Evolutionary conservation across 1,140 invertebrate species (phyloP).

Genomic region (Pogonomyrmex barbatus): DNA sequence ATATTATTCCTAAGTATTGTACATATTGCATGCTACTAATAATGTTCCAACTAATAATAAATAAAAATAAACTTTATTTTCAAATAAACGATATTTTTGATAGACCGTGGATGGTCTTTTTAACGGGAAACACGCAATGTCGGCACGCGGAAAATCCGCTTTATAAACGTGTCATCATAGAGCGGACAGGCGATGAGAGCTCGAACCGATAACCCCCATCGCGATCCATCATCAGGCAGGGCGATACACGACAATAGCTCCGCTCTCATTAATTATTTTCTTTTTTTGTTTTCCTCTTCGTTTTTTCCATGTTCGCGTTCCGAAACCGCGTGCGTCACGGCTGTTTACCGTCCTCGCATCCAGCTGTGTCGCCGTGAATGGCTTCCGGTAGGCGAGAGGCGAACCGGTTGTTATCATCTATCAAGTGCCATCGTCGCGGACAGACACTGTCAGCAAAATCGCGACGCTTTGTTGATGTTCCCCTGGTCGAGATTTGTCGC

Average conservation of each 20-base stretch:
- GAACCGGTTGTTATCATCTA: conserved; percentile 62
- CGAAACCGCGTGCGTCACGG: conserved; percentile 57
- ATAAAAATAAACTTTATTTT: conserved; percentile 40
- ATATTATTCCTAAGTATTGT: neutral
- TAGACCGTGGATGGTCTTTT: conserved; percentile 47
- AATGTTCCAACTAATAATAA: neutral
- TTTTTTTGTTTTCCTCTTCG: conserved; percentile 6
- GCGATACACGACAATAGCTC: conserved; percentile 60
- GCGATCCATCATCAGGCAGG: conserved; percentile 61
- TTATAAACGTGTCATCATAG: conserved; percentile 61
- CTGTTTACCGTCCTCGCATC: conserved; percentile 54
- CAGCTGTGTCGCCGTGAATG: conserved; percentile 50
- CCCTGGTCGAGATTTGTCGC: conserved; percentile 42
- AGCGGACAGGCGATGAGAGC: conserved; percentile 52
- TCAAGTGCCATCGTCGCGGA: conserved; percentile 59
- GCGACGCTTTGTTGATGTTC: conserved; percentile 36
- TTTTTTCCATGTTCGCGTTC: conserved; percentile 41
- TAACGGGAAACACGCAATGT: conserved; percentile 23
- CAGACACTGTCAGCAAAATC: conserved; percentile 61
- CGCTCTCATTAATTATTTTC: conserved; percentile 65
- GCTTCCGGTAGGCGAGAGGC: conserved; percentile 50
- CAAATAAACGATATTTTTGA: conserved; percentile 47
- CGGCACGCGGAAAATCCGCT: conserved; percentile 56
- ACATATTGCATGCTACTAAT: neutral
- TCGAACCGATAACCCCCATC: conserved; percentile 58